Base-by-base conservation (phyloP, 37 sponge, comb jelly and placozoan genomes). In the Eunapius fragilis region DNA sequence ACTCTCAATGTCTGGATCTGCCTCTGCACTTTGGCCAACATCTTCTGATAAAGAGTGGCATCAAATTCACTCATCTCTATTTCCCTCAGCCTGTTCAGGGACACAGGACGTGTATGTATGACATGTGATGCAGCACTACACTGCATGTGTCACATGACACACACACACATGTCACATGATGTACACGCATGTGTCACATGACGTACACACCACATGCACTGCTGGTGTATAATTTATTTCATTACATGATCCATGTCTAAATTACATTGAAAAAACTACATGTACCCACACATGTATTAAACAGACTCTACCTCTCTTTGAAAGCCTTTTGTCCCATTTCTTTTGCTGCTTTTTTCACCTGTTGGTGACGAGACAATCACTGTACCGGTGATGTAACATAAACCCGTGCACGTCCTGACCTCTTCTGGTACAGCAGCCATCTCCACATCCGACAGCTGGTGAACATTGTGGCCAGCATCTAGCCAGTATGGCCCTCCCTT, bases 401-500 rank as follows among this genome's bases (percentile, higher is more conserved):
- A 58, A 17, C 22, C 24, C 69, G n/a, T n/a, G n/a, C n/a, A n/a
- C n/a, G n/a, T n/a, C n/a, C 83, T 28, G 22, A 94, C 97, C 85
- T 97, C 97, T 14, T 92, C 91, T 68, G 97, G 97, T 14, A 97
- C 91, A 30, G 79, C 81, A 24, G 85, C 82, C 79, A 94, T 97
- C 83, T 94, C 97, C 45, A 72, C 91, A 80, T 97, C 97, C 3
- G 95, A 91, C 4, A 97, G 38, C 77, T 97, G 97, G 83, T 85
- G 87, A 3, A 97, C 93, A 31, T 88, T 71, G 82, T 97, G 97
- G 3, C 97, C 97, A 72, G 97, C 97, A 82, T 97, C 97, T 31
- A 97, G 86, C 24, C 97, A 79, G 79, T 97, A 97, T 5, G 97
- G 97, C 32, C 97, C 97, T 71, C 97, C 97, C 72, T 91, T 94